phyloP scores from a whole-genome alignment of 2,888 invertebrate species.

The Spodoptera picta region DNA sequence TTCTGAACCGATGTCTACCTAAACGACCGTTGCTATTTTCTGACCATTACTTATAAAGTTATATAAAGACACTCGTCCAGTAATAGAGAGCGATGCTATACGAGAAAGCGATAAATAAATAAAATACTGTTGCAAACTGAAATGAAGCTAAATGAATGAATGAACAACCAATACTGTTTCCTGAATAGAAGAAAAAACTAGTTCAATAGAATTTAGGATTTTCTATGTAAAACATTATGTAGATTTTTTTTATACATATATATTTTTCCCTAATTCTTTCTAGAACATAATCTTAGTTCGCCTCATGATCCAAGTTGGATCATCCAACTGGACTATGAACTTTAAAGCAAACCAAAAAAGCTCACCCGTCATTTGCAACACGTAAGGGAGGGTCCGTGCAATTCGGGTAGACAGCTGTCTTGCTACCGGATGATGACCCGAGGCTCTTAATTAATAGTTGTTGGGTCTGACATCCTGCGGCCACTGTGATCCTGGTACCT shows the following conservation, averaged over 20 bases:
- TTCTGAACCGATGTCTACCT: constrained; percentile 7
- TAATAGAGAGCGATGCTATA: constrained; percentile 1
- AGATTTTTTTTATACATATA: too few relatives aligned
- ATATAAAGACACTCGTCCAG: constrained; percentile 15
- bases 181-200: too few relatives aligned
- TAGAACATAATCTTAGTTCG: not conserved
- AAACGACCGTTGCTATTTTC: constrained; percentile 18
- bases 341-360: constrained; percentile 57
- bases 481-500: constrained; percentile 48
- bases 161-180: too few relatives aligned
- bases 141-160: too few relatives aligned
- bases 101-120: not conserved
- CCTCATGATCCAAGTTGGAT: too few relatives aligned
- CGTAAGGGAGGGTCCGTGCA: constrained; percentile 56
- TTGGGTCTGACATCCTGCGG: constrained; percentile 63
- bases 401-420: constrained; percentile 79
- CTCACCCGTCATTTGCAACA: constrained; percentile 71
- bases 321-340: constrained; percentile 33
- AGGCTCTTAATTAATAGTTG: constrained; percentile 84
- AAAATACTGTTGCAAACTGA: too few relatives aligned
- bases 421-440: constrained; percentile 77
- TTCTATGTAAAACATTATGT: too few relatives aligned
- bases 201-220: too few relatives aligned
- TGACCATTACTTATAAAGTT: constrained; percentile 27
- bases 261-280: too few relatives aligned